Percentiles rank a stretch among this genome's conserved stretches.
phyloP scores from a whole-genome alignment of 2,797 vertebrate species.

The Sebastes diploproa region DNA sequence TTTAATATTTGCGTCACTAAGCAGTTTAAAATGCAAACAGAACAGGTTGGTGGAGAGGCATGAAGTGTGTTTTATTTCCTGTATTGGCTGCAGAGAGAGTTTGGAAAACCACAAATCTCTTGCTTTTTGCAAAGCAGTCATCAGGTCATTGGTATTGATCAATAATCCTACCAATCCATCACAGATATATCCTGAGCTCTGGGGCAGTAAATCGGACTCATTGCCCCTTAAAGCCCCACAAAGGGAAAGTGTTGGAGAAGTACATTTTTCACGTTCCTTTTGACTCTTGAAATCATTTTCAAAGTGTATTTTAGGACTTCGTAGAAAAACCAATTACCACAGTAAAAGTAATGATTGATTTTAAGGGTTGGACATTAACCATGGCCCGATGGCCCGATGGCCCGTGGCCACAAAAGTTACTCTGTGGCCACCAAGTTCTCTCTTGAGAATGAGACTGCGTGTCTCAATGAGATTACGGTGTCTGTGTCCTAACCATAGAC shows the following conservation, averaged over 20 bases:
- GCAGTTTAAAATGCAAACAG: not conserved
- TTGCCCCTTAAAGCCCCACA: slow-evolving; percentile 33
- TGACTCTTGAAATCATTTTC: not conserved
- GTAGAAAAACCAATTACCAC: not conserved
- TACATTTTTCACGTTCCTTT: not conserved
- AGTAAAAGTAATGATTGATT: not conserved
- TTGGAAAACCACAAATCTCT: slow-evolving; percentile 41
- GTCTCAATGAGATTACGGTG: too few relatives aligned
- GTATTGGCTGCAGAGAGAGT: slow-evolving; percentile 16
- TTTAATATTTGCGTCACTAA: not conserved
- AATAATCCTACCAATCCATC: slow-evolving; percentile 58
- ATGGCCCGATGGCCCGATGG: too few relatives aligned
- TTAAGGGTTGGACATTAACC: too few relatives aligned
- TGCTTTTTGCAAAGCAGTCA: slow-evolving; percentile 38
- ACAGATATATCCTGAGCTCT: slow-evolving; percentile 46
- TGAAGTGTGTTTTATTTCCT: slow-evolving; percentile 5
- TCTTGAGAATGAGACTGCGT: too few relatives aligned
- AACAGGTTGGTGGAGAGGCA: not conserved
- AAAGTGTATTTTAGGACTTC: not conserved
- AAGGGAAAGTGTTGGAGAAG: slow-evolving; percentile 5
- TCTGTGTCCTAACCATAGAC: too few relatives aligned
- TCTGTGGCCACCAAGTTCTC: too few relatives aligned
- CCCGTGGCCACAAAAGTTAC: too few relatives aligned
- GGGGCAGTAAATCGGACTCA: slow-evolving; percentile 49
- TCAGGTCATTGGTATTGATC: slow-evolving; percentile 52